These are phyloP conservation scores for Propsilocerus akamusi DNA, from an alignment of 1,140 invertebrate species.

Conservation along the genomic window DNA sequence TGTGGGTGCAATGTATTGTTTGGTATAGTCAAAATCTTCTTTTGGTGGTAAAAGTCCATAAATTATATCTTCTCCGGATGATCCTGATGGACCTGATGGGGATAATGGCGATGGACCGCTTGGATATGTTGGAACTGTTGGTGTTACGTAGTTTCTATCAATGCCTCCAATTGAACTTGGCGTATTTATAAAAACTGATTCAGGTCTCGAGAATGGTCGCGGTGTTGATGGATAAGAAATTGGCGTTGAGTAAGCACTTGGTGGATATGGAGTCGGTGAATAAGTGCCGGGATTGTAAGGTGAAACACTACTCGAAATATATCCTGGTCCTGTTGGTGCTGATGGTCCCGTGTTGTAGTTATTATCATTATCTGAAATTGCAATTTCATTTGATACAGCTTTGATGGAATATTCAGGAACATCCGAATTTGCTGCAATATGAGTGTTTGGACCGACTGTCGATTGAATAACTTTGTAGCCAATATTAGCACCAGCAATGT, in stretches of 20 bases:
- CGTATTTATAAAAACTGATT: neutral
- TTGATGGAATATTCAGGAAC: conserved; percentile 12
- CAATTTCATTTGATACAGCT: conserved; percentile 1
- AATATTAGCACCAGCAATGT: conserved; percentile 52
- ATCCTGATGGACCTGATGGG: neutral
- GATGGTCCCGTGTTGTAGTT: conserved; percentile 2
- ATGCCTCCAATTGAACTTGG: neutral
- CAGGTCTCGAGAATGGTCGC: neutral
- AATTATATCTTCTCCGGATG: neutral
- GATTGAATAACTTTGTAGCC: conserved; percentile 42
- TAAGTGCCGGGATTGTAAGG: neutral
- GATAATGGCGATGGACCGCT: neutral
- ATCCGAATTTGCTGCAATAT: conserved; percentile 10
- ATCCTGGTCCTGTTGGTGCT: conserved; percentile 8
- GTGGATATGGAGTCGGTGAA: neutral
- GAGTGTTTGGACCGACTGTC: conserved; percentile 17
- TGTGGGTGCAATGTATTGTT: neutral
- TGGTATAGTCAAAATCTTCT: neutral
- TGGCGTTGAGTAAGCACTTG: neutral
- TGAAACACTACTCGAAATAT: neutral
- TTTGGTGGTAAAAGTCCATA: neutral
- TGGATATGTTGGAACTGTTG: neutral
- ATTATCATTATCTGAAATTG: neutral
- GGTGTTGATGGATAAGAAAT: neutral
- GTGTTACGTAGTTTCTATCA: neutral